Evolutionary conservation across 1,140 invertebrate species (phyloP), one percentile per base, ranked within the genome.

Genomic region (Harlomillsia oculata): DNA sequence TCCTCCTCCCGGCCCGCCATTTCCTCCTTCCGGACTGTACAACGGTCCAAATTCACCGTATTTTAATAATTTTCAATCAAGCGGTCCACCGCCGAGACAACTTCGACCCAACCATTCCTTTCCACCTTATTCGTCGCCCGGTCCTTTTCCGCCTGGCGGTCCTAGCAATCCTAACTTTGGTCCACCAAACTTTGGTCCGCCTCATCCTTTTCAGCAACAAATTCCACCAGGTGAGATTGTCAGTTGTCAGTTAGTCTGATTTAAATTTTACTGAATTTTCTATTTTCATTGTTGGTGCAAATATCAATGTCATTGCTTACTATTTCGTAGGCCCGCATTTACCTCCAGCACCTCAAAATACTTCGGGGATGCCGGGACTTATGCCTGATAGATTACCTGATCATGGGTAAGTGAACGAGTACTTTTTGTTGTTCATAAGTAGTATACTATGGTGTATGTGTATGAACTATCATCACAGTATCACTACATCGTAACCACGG

Each of bases 361-460:
- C 62, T 44, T 43, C 54, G 46, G 63, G 63, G 60, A 82, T 83
- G 75, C 79, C 80, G 26, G 80, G 79, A 32, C 71, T 76, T 20
- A 81, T 81, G 63, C 80, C 82, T 57, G 80, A 84, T 39, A 82
- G 82, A 56, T 72, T 81, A 67, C 78, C 82, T 65, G 81, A 84
- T 68, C 82, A 82, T 74, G 82, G 82, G 80, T 82, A 62, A 80
- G 79, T 79, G 36, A n/a, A n/a, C n/a, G n/a, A n/a, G n/a, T n/a
- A n/a, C n/a, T n/a, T n/a, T n/a, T n/a, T n/a, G n/a, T n/a, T n/a
- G n/a, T n/a, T n/a, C n/a, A n/a, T n/a, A n/a, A n/a, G n/a, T n/a
- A n/a, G n/a, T n/a, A n/a, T n/a, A n/a, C n/a, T n/a, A n/a, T n/a
- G n/a, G n/a, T n/a, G n/a, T n/a, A n/a, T n/a, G n/a, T n/a, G n/a